Percentiles rank a stretch among this genome's conserved stretches.
These are phyloP conservation scores for Orius laevigatus DNA, from an alignment of 1,140 invertebrate genomes.

Conservation along the genomic window DNA sequence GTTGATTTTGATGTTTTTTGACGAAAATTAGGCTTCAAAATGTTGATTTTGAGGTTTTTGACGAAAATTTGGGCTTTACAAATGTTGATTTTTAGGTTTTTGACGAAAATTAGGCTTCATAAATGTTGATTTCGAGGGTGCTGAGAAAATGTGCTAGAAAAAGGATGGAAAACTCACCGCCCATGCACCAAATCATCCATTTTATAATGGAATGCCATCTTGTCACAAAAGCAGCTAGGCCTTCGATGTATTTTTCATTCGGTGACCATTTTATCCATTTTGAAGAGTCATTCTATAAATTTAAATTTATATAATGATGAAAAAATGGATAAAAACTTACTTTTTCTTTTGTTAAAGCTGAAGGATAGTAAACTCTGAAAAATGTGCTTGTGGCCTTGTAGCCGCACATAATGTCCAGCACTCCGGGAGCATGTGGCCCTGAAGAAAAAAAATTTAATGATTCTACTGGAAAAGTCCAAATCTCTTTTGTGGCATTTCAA, in stretches of 20 bases:
- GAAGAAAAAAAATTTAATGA: slow-evolving; percentile 10
- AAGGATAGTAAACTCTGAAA: slow-evolving; percentile 30
- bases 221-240: slow-evolving; percentile 34
- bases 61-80: too few species aligned
- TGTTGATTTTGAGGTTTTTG: too few species aligned
- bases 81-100: too few species aligned
- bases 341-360: slow-evolving; percentile 12
- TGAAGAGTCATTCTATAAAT: slow-evolving; percentile 26
- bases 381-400: slow-evolving; percentile 27
- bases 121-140: not conserved
- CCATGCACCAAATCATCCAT: slow-evolving; percentile 29
- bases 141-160: not conserved
- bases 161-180: slow-evolving; percentile 13
- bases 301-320: slow-evolving; percentile 4
- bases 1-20: too few species aligned
- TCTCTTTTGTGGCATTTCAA: too few species aligned
- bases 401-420: slow-evolving; percentile 29
- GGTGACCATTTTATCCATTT: slow-evolving; percentile 41
- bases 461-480: too few species aligned
- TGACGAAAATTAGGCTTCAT: too few species aligned
- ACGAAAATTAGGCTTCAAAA: too few species aligned
- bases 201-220: slow-evolving; percentile 31
- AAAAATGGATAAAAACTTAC: not conserved
- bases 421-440: slow-evolving; percentile 30
- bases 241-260: slow-evolving; percentile 35